Evolutionary conservation across 2,113 vertebrate species (phyloP).

Genomic region (Pimephales promelas): DNA sequence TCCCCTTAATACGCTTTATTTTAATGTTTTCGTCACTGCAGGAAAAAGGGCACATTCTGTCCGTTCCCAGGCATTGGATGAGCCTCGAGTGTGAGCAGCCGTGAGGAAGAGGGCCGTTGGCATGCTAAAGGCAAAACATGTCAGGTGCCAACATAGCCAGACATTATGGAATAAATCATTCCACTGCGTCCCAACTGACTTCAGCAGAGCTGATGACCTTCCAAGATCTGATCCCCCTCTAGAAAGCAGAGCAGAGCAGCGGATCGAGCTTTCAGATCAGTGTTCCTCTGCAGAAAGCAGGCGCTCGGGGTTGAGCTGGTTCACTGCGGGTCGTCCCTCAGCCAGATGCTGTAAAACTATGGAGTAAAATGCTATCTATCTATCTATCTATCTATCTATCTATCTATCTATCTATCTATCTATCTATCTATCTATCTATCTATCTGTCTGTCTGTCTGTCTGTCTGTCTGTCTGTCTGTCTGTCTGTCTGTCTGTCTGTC

Average conservation of each 20-base stretch:
- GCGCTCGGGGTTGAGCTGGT: background rate
- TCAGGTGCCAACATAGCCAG: background rate
- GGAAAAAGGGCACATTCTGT: slow-evolving; percentile 6
- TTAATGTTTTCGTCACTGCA: background rate
- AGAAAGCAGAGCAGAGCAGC: background rate
- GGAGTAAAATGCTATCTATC: no score
- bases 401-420: slow-evolving; percentile 3
- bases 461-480: background rate
- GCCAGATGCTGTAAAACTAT: background rate
- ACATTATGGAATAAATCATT: slow-evolving; percentile 15
- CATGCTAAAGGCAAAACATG: background rate
- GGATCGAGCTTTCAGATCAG: background rate
- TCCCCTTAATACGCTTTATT: background rate
- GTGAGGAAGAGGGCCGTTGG: background rate
- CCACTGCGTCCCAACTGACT: background rate
- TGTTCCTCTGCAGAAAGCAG: background rate
- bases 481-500: background rate
- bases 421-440: background rate
- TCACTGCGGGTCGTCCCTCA: background rate
- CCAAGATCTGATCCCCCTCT: background rate
- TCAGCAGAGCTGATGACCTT: slow-evolving; percentile 23
- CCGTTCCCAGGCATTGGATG: background rate
- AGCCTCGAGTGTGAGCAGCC: background rate
- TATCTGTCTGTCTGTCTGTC: background rate
- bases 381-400: background rate